Percentiles rank a stretch among this genome's conserved stretches.
Conservation (phyloP, 37 sponge, comb jelly and placozoan species). For the Spongia lamella region DNA sequence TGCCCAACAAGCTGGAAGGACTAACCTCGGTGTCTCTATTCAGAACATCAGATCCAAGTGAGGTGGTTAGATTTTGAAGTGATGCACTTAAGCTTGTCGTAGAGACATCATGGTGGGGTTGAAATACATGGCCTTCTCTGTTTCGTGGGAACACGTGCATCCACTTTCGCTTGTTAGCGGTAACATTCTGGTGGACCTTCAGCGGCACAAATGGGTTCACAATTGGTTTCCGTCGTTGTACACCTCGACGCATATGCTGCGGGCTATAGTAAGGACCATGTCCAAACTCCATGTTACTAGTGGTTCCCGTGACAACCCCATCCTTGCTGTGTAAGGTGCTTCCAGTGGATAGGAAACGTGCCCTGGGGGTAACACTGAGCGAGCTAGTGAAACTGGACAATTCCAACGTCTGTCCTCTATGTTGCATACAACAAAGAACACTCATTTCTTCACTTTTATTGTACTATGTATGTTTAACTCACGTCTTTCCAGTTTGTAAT, state of each 20-base stretch:
- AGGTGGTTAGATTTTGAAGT: too few relatives aligned
- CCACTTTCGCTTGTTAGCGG: slow-evolving; percentile 64
- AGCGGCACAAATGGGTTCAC: slow-evolving; percentile 70
- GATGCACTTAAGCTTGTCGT: too few relatives aligned
- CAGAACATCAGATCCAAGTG: neutral
- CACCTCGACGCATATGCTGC: neutral
- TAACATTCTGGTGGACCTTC: slow-evolving; percentile 35
- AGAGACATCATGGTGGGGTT: slow-evolving; percentile 45
- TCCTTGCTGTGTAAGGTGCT: neutral
- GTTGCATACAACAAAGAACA: too few relatives aligned
- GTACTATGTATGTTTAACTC: too few relatives aligned
- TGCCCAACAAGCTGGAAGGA: too few relatives aligned
- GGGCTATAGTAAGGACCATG: neutral
- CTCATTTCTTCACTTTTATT: too few relatives aligned
- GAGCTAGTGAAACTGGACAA: too few relatives aligned
- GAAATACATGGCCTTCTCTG: slow-evolving; percentile 54
- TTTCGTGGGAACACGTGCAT: slow-evolving; percentile 65
- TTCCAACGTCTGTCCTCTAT: too few relatives aligned
- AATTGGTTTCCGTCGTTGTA: slow-evolving; percentile 1
- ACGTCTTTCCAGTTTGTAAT: too few relatives aligned
- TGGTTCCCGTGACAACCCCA: neutral
- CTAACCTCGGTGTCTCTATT: too few relatives aligned
- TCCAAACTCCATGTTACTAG: neutral
- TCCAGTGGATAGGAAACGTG: neutral
- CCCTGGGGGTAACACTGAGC: neutral